Evolutionary conservation across 2,797 vertebrate genomes (phyloP), one percentile per base, ranked within the genome.

Genomic region (Hydrolagus colliei): DNA sequence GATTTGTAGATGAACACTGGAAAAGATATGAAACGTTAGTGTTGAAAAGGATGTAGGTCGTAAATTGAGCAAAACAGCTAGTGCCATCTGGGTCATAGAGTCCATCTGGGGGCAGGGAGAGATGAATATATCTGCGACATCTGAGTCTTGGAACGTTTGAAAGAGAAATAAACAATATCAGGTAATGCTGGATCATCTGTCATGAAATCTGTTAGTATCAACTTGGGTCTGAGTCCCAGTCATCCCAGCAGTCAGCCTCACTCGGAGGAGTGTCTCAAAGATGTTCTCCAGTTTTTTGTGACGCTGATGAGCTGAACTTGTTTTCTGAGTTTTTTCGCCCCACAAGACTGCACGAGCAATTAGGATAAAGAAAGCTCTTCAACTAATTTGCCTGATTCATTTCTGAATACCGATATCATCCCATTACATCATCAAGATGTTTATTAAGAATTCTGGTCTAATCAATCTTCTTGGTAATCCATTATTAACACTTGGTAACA

Each of bases 221-320:
- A n/a, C 27, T 20, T 14, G 27, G 65, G 8, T 65, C 79, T 14
- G 27, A 27, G 8, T 65, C 79, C 68, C 9, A 18, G 20, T 68
- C 41, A 82, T 68, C 63, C 65, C 79, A 11, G 32, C 18, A 84
- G 65, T 84, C 79, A 52, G 16, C 52, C 6, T 68, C 4, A 20
- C 79, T 18, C 41, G 16, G 27, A 18, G 63, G 1, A 68, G 14
- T 14, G 32, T 41, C 65, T 41, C 35, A 82, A 52, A 65, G 8
- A 18, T 41, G 14, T 80, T 80, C 13, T 32, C 62, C 78, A 80
- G 27, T 71, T 41, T 32, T 84, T 13, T 3, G 65, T 71, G 65
- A 84, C 79, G 20, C 52, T 71, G 79, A 68, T 71, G 79, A 18
- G 63, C 27, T 18, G 67, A 84, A 82, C 41, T 68, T 82, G 63